Percentiles rank a stretch among this genome's conserved stretches.
phyloP scores from a whole-genome alignment of 2,113 vertebrate genomes.

The Arizona elegans region DNA sequence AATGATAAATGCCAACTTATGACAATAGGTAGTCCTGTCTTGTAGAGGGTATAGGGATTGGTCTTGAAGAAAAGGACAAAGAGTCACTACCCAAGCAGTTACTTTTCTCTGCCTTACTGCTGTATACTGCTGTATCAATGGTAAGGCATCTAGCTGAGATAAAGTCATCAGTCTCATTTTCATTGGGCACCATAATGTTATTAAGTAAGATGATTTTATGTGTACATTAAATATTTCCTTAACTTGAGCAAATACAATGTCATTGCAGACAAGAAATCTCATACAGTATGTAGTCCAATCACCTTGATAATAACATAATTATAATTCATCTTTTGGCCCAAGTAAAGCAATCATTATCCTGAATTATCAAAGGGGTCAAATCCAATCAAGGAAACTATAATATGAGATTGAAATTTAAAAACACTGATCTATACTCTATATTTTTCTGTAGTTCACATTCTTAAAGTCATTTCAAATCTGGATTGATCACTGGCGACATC shows the following conservation, averaged over 20 bases:
- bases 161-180: not conserved
- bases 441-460: not conserved
- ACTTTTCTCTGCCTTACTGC: not conserved
- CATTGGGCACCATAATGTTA: not conserved
- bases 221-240: not conserved
- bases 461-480: not conserved
- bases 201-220: not conserved
- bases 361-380: not conserved
- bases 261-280: not conserved
- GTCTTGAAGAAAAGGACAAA: not conserved
- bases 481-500: not conserved
- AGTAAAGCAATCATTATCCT: not conserved
- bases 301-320: not conserved
- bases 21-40: not conserved
- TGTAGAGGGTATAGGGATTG: not conserved
- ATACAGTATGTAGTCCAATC: not conserved
- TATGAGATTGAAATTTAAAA: not conserved
- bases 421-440: not conserved
- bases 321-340: not conserved
- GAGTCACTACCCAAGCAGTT: not conserved
- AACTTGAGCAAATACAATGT: not conserved
- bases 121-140: not conserved
- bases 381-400: not conserved
- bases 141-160: not conserved
- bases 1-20: not conserved